Conservation (phyloP, 2,888 invertebrate genomes). For the Parasteatoda lunata region DNA sequence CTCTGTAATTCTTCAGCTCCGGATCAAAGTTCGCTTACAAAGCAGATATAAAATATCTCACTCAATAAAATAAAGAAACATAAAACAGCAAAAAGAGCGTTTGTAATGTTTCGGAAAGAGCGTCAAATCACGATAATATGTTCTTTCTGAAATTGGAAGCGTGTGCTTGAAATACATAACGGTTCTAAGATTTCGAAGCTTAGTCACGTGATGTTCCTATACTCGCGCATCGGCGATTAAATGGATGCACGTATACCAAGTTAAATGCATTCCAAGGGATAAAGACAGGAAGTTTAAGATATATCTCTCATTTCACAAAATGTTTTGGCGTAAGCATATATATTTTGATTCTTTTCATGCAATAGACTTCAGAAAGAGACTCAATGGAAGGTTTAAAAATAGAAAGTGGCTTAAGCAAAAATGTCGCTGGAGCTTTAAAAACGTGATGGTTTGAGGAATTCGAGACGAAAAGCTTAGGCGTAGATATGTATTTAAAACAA, state of each 20-base stretch:
- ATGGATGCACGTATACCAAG: neutral
- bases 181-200: constrained; percentile 12
- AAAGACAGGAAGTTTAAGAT: neutral
- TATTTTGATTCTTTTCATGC: no score
- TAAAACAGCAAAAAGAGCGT: constrained; percentile 7
- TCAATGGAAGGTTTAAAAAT: no score
- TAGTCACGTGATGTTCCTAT: constrained; percentile 21
- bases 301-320: no score
- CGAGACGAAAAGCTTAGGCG: no score
- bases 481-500: no score
- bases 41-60: constrained; percentile 3
- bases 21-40: neutral
- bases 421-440: no score
- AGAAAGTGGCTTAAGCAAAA: no score
- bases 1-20: neutral
- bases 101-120: constrained; percentile 34
- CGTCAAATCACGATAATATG: constrained; percentile 24
- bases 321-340: no score
- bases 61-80: neutral
- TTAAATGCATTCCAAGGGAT: neutral
- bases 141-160: constrained; percentile 31
- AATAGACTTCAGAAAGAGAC: no score
- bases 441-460: no score
- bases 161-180: constrained; percentile 54
- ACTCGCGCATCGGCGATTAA: neutral